Evolutionary conservation across 30 jellyfish, hydroid and myxozoan genomes (phyloP), one percentile per base, ranked within the genome.

Genomic region (Hydractinia echinata): DNA sequence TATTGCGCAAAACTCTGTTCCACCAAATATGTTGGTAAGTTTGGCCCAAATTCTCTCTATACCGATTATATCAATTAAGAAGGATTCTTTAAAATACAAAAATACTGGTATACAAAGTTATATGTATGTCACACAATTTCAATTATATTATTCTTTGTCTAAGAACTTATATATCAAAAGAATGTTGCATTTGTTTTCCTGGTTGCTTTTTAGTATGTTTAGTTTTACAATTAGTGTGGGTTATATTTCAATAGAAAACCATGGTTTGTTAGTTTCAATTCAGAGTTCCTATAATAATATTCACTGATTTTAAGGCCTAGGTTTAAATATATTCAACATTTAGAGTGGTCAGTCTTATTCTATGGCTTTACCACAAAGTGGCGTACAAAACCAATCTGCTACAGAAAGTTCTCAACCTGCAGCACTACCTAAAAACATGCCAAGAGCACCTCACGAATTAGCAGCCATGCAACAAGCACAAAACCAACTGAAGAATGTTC

Each of bases 21-120:
- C 99, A 10, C 99, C 99, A 4, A 93, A 93, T 70, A 61, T 93
- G 61, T 56, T 93, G 95, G 99, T 93, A 62, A 60, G 90, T 74
- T 11, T n/a, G n/a, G n/a, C n/a, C n/a, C n/a, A 11, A 58, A 58
- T 58, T 11, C 2, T 58, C 19, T 30, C 2, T 30, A 30, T 30
- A 2, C 44, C 44, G 2, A 30, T 30, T n/a, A n/a, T n/a, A n/a
- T n/a, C n/a, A n/a, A n/a, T n/a, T 13, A 14, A 60, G 15, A 16
- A 13, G 1, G 16, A 60, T 60, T 13, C 18, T 2, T 60, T 13
- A 13, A 60, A 60, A 60, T 60, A 2, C 2, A 60, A 60, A 60
- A 60, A 60, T 0, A 60, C n/a, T n/a, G 18, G 18, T 2, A 60
- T 13, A 30, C 44, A n/a, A n/a, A n/a, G n/a, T n/a, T n/a, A n/a